phyloP scores from a whole-genome alignment of 92 coral and sea anemone genomes.

The Epizoanthus rinbou region DNA sequence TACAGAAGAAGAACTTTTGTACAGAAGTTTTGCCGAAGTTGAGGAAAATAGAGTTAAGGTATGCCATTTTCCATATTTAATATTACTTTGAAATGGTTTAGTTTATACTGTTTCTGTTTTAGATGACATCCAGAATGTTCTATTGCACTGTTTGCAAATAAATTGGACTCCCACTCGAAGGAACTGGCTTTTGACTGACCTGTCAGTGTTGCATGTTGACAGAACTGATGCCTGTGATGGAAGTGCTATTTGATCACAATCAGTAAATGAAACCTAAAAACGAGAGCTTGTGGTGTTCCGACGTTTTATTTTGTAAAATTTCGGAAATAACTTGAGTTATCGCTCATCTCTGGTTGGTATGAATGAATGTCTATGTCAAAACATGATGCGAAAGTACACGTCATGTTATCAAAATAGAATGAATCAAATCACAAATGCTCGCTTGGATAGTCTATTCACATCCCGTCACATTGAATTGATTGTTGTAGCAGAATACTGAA shows the following conservation, averaged over 20 bases:
- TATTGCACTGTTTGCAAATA: background rate
- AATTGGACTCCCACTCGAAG: background rate
- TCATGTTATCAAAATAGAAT: slow-evolving; percentile 35
- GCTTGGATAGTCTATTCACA: background rate
- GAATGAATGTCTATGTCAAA: background rate
- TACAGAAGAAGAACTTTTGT: slow-evolving; percentile 80
- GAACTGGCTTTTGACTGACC: background rate
- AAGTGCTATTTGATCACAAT: slow-evolving; percentile 25
- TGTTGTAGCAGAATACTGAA: slow-evolving; percentile 9
- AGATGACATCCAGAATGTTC: slow-evolving; percentile 17
- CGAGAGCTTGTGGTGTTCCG: slow-evolving; percentile 12
- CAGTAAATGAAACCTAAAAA: slow-evolving; percentile 15
- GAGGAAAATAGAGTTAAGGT: slow-evolving; percentile 98
- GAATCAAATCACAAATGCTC: background rate
- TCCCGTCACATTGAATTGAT: slow-evolving; percentile 18
- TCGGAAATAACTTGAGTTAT: background rate
- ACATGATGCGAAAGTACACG: slow-evolving; percentile 15
- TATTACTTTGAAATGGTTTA: background rate
- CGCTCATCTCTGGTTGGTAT: background rate
- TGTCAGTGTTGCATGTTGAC: slow-evolving; percentile 5
- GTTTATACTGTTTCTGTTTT: slow-evolving; percentile 9
- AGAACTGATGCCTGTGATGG: slow-evolving; percentile 10
- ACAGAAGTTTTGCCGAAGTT: slow-evolving; percentile 87
- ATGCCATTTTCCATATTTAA: slow-evolving; percentile 4
- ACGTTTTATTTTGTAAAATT: slow-evolving; percentile 15